These are phyloP conservation scores for Asteroscopus sphinx DNA, from an alignment of 2,888 invertebrate species.

Conservation along the genomic window DNA sequence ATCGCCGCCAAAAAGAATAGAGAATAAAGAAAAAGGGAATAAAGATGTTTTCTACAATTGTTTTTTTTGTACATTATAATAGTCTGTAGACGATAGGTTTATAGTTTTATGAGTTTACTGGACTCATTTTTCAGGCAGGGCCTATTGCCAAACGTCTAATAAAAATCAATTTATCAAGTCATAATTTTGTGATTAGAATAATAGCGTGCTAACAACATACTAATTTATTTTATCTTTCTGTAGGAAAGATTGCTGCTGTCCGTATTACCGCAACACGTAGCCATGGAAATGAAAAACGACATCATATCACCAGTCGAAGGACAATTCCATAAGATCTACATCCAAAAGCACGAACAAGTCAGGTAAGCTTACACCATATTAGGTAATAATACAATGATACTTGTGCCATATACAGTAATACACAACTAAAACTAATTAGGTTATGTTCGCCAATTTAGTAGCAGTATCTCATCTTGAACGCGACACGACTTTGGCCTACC, in stretches of 20 bases:
- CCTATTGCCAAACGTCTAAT: constrained; percentile 29
- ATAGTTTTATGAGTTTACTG: constrained; percentile 30
- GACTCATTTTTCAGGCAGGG: constrained; percentile 16
- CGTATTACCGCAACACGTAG: constrained; percentile 96
- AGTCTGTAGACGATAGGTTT: constrained; percentile 8
- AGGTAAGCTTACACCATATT: constrained; percentile 89
- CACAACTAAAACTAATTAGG: constrained; percentile 41
- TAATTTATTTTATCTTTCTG: constrained; percentile 22
- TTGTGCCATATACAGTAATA: constrained; percentile 36
- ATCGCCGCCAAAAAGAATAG: constrained; percentile 1
- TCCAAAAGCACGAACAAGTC: constrained; percentile 97
- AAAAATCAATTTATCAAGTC: constrained; percentile 18
- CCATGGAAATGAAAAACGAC: constrained; percentile 98
- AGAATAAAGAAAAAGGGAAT: too few relatives aligned
- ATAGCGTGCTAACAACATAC: neutral
- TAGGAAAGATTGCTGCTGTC: constrained; percentile 96
- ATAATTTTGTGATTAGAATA: constrained; percentile 19
- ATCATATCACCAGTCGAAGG: constrained; percentile 97
- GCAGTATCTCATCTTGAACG: constrained; percentile 67
- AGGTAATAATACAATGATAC: constrained; percentile 12
- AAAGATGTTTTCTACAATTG: constrained; percentile 5
- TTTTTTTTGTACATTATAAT: constrained; percentile 18
- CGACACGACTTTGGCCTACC: constrained; percentile 70
- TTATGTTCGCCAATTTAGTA: constrained; percentile 64
- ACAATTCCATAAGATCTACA: constrained; percentile 98